phyloP scores from a whole-genome alignment of 2,888 invertebrate species.

The Gastrophysa polygoni region DNA sequence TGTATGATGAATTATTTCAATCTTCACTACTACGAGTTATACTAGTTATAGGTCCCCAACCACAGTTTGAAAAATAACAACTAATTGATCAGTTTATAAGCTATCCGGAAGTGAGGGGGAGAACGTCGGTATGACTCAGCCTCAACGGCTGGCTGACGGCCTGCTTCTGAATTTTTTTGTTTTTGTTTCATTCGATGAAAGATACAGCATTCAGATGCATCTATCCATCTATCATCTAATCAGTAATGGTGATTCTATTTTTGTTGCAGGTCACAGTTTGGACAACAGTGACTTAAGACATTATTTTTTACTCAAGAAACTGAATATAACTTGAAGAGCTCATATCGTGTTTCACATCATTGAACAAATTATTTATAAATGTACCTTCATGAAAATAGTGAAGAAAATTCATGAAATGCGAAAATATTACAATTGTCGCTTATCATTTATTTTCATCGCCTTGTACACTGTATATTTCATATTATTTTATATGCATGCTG shows the following conservation, averaged over 20 bases:
- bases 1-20: too few species aligned
- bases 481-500: constrained; percentile 49
- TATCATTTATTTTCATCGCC: not conserved
- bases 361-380: constrained; percentile 18
- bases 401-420: not conserved
- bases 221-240: too few species aligned
- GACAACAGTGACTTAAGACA: constrained; percentile 53
- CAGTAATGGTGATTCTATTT: constrained; percentile 29
- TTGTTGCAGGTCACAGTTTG: constrained; percentile 55
- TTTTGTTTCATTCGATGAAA: too few species aligned
- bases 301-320: constrained; percentile 52
- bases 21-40: too few species aligned
- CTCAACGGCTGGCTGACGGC: too few species aligned
- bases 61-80: too few species aligned
- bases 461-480: constrained; percentile 41
- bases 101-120: too few species aligned
- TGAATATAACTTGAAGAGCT: constrained; percentile 42
- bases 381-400: constrained; percentile 12
- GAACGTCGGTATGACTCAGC: too few species aligned
- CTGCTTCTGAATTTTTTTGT: too few species aligned
- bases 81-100: too few species aligned
- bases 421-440: not conserved
- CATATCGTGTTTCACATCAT: constrained; percentile 39
- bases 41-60: too few species aligned
- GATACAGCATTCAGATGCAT: too few species aligned